These are phyloP conservation scores for Tetramorium simillimum DNA, from an alignment of 1,140 invertebrate species.

Conservation along the genomic window DNA sequence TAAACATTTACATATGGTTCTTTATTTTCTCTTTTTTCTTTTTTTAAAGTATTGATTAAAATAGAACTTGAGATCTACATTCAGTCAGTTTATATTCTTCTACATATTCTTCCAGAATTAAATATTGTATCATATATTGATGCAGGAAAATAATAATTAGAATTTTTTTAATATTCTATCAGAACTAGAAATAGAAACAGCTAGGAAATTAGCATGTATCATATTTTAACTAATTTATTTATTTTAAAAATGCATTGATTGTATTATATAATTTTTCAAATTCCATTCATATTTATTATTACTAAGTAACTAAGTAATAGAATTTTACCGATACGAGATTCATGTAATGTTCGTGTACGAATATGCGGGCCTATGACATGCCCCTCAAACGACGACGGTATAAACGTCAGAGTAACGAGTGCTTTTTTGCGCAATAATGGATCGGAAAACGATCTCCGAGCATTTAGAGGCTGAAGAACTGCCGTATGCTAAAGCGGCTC, in stretches of 20 bases:
- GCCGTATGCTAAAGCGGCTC: constrained; percentile 16
- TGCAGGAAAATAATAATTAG: background rate
- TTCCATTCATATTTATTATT: background rate
- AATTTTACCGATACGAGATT: background rate
- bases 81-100: background rate
- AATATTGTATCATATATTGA: background rate
- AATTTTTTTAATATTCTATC: background rate
- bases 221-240: background rate
- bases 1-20: background rate
- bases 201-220: background rate
- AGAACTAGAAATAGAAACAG: background rate
- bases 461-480: constrained; percentile 6
- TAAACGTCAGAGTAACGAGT: background rate
- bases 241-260: background rate
- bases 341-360: background rate
- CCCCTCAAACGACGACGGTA: background rate
- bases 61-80: background rate
- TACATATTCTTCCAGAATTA: background rate
- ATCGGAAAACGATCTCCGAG: constrained; percentile 24
- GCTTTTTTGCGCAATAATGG: constrained; percentile 9
- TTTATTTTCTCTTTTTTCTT: background rate
- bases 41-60: background rate
- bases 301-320: background rate
- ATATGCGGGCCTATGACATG: background rate
- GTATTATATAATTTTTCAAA: background rate